A percentile compares a stretch with the other conserved stretches of the same genome.
Evolutionary conservation across 2,113 vertebrate species (phyloP).

Genomic region (Stomatorhinus ivindoensis): DNA sequence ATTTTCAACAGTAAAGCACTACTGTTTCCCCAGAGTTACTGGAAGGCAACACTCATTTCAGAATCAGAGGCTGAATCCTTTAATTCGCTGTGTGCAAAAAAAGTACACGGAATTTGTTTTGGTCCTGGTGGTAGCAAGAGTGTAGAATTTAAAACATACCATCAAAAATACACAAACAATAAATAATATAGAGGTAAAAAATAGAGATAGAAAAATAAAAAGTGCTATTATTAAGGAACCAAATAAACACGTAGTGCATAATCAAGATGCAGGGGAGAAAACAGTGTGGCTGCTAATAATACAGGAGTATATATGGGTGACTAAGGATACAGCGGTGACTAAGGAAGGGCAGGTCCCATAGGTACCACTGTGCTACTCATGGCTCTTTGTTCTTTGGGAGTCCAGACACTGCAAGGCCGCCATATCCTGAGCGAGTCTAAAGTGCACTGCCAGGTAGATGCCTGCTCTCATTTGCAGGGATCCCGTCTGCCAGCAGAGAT

Average conservation of each 20-base stretch:
- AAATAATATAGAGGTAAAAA: not conserved
- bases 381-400: not conserved
- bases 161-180: not conserved
- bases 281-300: not conserved
- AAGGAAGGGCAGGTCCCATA: not conserved
- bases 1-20: not conserved
- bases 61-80: not conserved
- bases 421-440: not conserved
- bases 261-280: not conserved
- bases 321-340: not conserved
- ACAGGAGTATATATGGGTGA: not conserved
- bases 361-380: not conserved
- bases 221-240: not conserved
- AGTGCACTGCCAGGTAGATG: not conserved
- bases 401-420: not conserved
- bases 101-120: not conserved
- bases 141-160: not conserved
- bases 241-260: not conserved
- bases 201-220: not conserved
- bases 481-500: not conserved
- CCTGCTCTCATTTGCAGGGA: not conserved
- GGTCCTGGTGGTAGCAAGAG: not conserved
- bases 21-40: not conserved
- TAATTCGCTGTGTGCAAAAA: not conserved
- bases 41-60: not conserved